Evolutionary conservation across 2,888 invertebrate genomes (phyloP).

Genomic region (Noctua comes): DNA sequence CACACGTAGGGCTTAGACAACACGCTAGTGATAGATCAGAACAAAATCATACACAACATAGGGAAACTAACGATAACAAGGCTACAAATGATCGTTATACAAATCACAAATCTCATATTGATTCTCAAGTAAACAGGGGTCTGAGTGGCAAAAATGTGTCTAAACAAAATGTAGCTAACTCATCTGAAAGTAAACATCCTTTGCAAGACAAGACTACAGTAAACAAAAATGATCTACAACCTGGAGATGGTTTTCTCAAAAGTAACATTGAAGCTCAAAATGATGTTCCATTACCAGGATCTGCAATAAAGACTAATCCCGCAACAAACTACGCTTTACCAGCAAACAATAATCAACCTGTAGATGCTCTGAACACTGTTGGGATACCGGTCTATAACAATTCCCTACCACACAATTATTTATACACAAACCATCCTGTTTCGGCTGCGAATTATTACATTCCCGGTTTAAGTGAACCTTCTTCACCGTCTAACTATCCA

Average conservation of each 20-base stretch:
- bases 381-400: constrained; percentile 62
- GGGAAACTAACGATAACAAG: background rate
- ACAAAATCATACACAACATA: background rate
- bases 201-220: background rate
- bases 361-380: constrained; percentile 58
- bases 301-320: constrained; percentile 6
- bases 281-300: constrained; percentile 40
- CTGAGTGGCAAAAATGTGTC: background rate
- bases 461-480: constrained; percentile 45
- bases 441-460: constrained; percentile 35
- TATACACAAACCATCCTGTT: constrained; percentile 23
- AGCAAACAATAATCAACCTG: constrained; percentile 11
- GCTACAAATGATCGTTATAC: background rate
- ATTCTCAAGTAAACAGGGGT: background rate
- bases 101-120: constrained; percentile 6
- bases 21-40: background rate
- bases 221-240: background rate
- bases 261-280: constrained; percentile 19
- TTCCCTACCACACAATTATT: constrained; percentile 37
- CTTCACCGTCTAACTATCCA: constrained; percentile 59
- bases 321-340: constrained; percentile 29
- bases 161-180: background rate
- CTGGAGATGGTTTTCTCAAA: constrained; percentile 4
- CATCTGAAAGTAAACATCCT: constrained; percentile 1
- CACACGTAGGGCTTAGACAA: background rate